phyloP scores from a whole-genome alignment of 2,888 invertebrate species.

The Erebia aethiops region DNA sequence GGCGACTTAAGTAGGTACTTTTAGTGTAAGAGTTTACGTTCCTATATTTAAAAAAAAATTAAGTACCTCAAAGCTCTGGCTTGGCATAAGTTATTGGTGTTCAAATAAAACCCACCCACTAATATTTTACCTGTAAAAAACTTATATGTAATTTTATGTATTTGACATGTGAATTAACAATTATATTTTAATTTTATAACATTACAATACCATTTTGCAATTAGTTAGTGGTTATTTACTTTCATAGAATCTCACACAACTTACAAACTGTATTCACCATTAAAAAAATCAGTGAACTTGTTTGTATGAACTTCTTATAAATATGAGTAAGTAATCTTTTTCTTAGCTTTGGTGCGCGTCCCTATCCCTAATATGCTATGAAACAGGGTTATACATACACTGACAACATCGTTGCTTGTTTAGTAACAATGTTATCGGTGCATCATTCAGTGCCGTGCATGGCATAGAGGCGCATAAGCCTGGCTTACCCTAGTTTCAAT shows the following conservation, averaged over 20 bases:
- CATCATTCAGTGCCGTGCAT: no score
- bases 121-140: conserved; percentile 11
- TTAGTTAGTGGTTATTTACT: conserved; percentile 13
- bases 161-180: conserved; percentile 11
- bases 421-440: no score
- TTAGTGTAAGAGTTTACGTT: conserved; percentile 63
- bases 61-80: conserved; percentile 43
- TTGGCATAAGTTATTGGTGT: conserved; percentile 18
- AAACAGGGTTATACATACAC: no score
- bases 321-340: no score
- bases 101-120: conserved; percentile 19
- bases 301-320: conserved; percentile 2
- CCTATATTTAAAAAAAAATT: conserved; percentile 60
- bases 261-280: conserved; percentile 17
- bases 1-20: conserved; percentile 23
- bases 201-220: conserved; percentile 5
- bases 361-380: no score
- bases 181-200: neutral
- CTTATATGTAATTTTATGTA: conserved; percentile 11
- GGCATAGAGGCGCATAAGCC: no score
- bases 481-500: no score
- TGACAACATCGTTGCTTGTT: no score
- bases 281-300: neutral
- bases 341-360: no score
- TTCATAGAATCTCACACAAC: conserved; percentile 44